Percentiles rank a stretch among this genome's conserved stretches.
These are phyloP conservation scores for Pocota personata DNA, from an alignment of 2,888 invertebrate genomes.

Conservation along the genomic window DNA sequence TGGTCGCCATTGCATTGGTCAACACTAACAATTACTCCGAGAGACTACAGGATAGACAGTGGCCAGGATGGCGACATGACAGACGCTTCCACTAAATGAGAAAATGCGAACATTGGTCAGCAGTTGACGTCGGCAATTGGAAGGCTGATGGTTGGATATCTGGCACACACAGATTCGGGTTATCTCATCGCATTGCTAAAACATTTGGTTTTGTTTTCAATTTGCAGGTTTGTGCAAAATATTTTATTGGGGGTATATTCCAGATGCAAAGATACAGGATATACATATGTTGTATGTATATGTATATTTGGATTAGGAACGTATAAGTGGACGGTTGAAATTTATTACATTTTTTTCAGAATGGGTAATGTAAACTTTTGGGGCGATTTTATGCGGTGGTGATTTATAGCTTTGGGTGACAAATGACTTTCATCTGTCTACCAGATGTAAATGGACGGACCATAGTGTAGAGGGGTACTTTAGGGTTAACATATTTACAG, in stretches of 20 bases:
- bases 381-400: neutral
- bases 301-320: neutral
- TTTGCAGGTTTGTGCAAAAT: constrained; percentile 41
- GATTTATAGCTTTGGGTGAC: constrained; percentile 22
- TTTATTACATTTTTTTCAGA: neutral
- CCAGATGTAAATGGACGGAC: neutral
- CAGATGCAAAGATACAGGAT: neutral
- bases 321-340: neutral
- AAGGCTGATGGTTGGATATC: neutral
- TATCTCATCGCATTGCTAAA: neutral
- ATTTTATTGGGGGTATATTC: constrained; percentile 40
- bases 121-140: constrained; percentile 30
- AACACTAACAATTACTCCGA: constrained; percentile 6
- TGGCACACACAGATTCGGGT: constrained; percentile 10
- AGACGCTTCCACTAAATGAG: neutral
- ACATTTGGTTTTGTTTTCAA: constrained; percentile 57
- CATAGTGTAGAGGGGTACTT: constrained; percentile 3
- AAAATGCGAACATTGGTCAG: neutral
- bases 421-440: constrained; percentile 1
- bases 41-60: neutral
- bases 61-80: neutral
- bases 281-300: too few relatives aligned
- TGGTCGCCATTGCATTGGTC: constrained; percentile 8
- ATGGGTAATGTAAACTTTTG: neutral
- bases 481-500: constrained; percentile 8